Percentiles rank a stretch among this genome's conserved stretches.
phyloP scores from a whole-genome alignment of 2,113 vertebrate genomes.

The Motacilla tschutschensis region DNA sequence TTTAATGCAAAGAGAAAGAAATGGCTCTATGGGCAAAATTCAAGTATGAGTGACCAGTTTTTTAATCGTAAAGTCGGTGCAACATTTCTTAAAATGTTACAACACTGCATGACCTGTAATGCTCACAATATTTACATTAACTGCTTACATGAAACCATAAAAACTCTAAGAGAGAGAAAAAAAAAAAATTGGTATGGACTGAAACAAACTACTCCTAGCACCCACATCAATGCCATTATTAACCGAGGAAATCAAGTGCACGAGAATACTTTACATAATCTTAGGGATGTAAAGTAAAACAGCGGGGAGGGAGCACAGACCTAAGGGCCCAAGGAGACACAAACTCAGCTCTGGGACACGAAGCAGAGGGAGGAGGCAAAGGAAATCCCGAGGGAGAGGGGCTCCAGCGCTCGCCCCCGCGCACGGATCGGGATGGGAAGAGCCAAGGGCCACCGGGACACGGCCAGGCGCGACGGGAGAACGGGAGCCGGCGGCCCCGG shows the following conservation, averaged over 20 bases:
- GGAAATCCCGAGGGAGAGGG: neutral
- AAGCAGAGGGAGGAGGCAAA: neutral
- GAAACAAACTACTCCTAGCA: slow-evolving; percentile 80
- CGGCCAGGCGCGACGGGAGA: neutral
- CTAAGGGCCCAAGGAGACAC: slow-evolving; percentile 46
- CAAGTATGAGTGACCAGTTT: slow-evolving; percentile 93
- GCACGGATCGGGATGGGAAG: neutral
- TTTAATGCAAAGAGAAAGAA: slow-evolving; percentile 78
- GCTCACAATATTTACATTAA: slow-evolving; percentile 95
- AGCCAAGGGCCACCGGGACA: accelerated
- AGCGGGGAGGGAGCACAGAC: slow-evolving; percentile 78
- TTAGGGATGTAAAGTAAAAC: slow-evolving; percentile 82
- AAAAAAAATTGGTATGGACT: slow-evolving; percentile 71
- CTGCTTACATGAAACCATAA: slow-evolving; percentile 88
- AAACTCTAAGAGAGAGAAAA: slow-evolving; percentile 60
- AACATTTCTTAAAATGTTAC: slow-evolving; percentile 95
- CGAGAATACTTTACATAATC: slow-evolving; percentile 80
- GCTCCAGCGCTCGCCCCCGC: neutral
- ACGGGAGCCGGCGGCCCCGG: neutral
- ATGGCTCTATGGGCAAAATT: slow-evolving; percentile 79
- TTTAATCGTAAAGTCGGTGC: slow-evolving; percentile 95
- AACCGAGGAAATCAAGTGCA: slow-evolving; percentile 81
- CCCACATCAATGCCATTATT: slow-evolving; percentile 77
- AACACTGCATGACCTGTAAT: slow-evolving; percentile 93
- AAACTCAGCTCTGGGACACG: slow-evolving; percentile 41